Evolutionary conservation across 2,888 invertebrate species (phyloP).

Genomic region (Meiosimyza decipiens): DNA sequence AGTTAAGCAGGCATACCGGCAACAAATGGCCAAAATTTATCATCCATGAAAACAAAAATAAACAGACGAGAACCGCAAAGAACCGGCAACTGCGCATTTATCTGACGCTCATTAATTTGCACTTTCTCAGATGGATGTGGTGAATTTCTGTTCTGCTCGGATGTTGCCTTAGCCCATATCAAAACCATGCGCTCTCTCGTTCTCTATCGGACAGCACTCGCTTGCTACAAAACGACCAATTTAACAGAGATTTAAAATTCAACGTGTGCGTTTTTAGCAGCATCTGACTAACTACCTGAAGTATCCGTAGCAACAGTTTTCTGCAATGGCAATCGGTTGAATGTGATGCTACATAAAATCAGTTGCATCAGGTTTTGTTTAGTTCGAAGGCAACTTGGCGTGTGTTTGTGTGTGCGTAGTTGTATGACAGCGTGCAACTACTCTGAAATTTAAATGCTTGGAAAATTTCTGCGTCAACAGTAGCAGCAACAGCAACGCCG

Average conservation of each 20-base stretch:
- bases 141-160: slow-evolving; percentile 17
- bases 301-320: slow-evolving; percentile 19
- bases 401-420: background rate
- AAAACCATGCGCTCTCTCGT: background rate
- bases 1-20: background rate
- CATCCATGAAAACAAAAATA: background rate
- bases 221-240: slow-evolving; percentile 6
- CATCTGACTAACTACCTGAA: slow-evolving; percentile 15
- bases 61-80: background rate
- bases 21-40: background rate
- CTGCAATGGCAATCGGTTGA: background rate
- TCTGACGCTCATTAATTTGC: background rate
- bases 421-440: slow-evolving; percentile 14
- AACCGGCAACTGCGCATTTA: slow-evolving; percentile 16
- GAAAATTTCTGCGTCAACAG: slow-evolving; percentile 37
- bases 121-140: background rate
- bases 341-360: background rate
- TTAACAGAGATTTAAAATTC: background rate
- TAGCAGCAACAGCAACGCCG: slow-evolving; percentile 29
- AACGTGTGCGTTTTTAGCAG: background rate
- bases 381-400: slow-evolving; percentile 37
- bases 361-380: slow-evolving; percentile 36
- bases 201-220: background rate
- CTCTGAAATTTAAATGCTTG: slow-evolving; percentile 38
- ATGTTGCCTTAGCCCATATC: slow-evolving; percentile 11